phyloP scores from a whole-genome alignment of 2,888 invertebrate genomes.

The Agrilus mali region DNA sequence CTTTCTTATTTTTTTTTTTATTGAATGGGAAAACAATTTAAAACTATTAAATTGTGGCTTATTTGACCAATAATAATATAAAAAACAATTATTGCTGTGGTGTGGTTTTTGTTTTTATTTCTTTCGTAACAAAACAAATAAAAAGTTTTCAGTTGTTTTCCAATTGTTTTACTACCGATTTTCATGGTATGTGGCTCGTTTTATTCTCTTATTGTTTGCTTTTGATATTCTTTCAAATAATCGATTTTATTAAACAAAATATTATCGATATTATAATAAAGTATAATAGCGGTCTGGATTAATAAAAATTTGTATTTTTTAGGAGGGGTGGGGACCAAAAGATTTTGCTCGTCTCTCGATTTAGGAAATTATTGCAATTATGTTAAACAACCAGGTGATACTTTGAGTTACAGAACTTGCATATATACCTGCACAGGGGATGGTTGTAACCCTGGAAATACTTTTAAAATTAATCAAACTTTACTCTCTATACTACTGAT shows the following conservation, averaged over 20 bases:
- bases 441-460: slow-evolving; percentile 57
- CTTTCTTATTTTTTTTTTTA: slow-evolving; percentile 1
- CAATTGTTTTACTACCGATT: too few species aligned
- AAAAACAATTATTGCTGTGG: too few species aligned
- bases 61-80: too few species aligned
- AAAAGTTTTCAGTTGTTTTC: too few species aligned
- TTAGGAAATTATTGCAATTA: slow-evolving; percentile 85
- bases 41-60: too few species aligned
- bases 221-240: too few species aligned
- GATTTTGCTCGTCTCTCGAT: slow-evolving; percentile 77
- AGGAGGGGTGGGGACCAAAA: slow-evolving; percentile 81
- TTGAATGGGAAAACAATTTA: too few species aligned
- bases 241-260: too few species aligned
- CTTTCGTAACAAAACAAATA: too few species aligned
- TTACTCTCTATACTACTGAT: background rate
- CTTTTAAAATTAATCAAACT: background rate
- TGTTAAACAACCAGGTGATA: slow-evolving; percentile 74
- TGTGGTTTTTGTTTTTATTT: background rate
- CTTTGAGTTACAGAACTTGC: slow-evolving; percentile 70
- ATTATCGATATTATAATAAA: background rate
- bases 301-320: slow-evolving; percentile 21
- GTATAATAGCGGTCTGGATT: background rate
- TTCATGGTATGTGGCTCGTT: too few species aligned
- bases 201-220: too few species aligned
- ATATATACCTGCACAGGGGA: slow-evolving; percentile 73